Evolutionary conservation across 2,797 vertebrate species (phyloP), one percentile per base, ranked within the genome.

Genomic region (Clamator glandarius): DNA sequence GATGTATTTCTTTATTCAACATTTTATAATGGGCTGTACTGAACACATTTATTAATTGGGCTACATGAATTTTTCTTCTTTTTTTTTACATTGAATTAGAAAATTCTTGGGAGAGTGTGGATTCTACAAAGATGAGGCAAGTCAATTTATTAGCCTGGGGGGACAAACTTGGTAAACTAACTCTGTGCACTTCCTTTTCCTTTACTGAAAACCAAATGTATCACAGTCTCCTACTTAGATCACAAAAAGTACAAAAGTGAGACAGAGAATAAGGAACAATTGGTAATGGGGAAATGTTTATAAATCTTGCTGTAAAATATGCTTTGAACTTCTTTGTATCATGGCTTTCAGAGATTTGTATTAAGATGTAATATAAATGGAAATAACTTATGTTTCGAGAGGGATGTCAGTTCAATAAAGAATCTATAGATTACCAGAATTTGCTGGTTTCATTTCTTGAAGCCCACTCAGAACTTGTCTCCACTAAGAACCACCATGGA

Each of bases 231-330:
- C 82, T 78, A n/a, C 33, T 95, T 87, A 85, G 72, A 92, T 87
- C 68, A 86, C 58, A 74, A 74, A 95, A 93, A 93, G 88, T 88
- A 85, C 69, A 82, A 89, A 84, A 95, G 61, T 92, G 88, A 89
- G 81, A 91, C 72, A 93, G 81, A 95, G 92, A 92, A 93, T n/a
- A 95, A 94, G 72, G 68, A 96, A 91, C 73, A 93, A 82, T 12
- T 84, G 8, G 69, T 70, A 88, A 84, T 54, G 80, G 87, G 94
- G 87, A 97, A 96, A 93, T 50, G 17, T 86, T 91, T 86, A 79
- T 50, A 93, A 92, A 92, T 36, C 74, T 97, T 96, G 96, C 94
- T 90, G 95, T 96, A 97, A 96, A 84, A 79, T 84, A 74, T 76
- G 55, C 87, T 92, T 87, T 59, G 36, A 55, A 50, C 67, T 78